Conservation (phyloP, 2,113 vertebrate genomes). For the Pongo abelii region DNA sequence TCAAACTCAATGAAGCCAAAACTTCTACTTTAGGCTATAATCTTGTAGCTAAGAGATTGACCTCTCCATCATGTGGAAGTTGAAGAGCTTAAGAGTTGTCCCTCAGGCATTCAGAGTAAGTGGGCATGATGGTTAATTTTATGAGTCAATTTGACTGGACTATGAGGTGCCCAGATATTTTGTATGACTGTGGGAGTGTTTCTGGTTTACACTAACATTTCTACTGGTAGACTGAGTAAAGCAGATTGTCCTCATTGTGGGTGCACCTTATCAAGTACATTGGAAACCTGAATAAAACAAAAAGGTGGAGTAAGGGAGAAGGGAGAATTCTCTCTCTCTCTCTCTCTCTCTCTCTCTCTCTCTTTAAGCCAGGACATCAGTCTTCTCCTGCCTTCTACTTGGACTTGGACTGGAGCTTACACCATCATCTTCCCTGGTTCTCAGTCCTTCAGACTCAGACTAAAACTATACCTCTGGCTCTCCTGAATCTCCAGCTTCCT, state of each 20-base stretch:
- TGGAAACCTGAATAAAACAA: no score
- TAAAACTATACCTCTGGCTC: neutral
- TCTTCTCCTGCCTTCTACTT: neutral
- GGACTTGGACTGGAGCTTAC: neutral
- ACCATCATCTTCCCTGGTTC: neutral
- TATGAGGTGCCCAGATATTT: neutral
- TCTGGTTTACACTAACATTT: neutral
- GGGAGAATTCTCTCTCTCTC: neutral
- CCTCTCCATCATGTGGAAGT: neutral
- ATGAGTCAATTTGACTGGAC: neutral
- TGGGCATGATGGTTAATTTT: neutral
- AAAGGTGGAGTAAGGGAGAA: neutral
- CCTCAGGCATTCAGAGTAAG: neutral
- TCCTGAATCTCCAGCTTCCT: neutral
- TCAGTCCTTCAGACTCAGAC: neutral
- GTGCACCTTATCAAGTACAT: neutral
- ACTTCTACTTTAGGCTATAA: neutral
- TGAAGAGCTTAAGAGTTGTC: neutral
- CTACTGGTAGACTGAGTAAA: neutral
- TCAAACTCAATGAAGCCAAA: neutral
- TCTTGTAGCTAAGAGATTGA: neutral
- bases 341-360: neutral
- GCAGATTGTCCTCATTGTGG: neutral
- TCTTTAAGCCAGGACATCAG: neutral
- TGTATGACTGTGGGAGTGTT: neutral